These are phyloP conservation scores for Masticophis lateralis DNA, from an alignment of 2,797 vertebrate species.

Conservation along the genomic window DNA sequence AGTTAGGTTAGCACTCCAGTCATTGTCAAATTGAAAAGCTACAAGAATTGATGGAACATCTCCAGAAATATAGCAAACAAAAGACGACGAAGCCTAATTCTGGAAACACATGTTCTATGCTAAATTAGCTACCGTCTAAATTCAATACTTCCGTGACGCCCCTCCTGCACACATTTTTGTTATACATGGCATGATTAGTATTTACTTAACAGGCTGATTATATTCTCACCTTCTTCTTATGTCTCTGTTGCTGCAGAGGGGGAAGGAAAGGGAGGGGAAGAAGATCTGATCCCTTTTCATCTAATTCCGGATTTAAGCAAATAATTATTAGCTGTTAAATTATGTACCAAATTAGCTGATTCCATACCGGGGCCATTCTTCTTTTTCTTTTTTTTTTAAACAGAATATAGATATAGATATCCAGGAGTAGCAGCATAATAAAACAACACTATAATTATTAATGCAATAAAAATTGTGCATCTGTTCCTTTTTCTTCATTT, in stretches of 20 bases:
- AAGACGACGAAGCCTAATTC: not conserved
- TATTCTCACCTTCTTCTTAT: constrained; percentile 52
- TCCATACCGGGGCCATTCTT: constrained; percentile 58
- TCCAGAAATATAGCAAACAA: not conserved
- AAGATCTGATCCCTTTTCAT: constrained; percentile 58
- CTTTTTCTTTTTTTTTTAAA: constrained; percentile 42
- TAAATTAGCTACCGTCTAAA: not conserved
- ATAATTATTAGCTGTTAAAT: constrained; percentile 64
- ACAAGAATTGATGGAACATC: not conserved
- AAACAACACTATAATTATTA: constrained; percentile 65
- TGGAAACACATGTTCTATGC: not conserved
- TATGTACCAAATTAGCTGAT: constrained; percentile 67
- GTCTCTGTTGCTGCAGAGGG: constrained; percentile 43
- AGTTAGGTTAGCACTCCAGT: not conserved
- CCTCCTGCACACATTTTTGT: not conserved
- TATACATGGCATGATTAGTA: not conserved
- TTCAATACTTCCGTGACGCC: not conserved
- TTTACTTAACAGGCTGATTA: constrained; percentile 49
- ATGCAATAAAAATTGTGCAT: constrained; percentile 62
- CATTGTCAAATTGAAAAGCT: not conserved
- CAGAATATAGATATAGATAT: constrained; percentile 50
- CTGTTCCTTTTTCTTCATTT: constrained; percentile 23
- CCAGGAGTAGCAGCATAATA: constrained; percentile 59
- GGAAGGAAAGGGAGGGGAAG: constrained; percentile 43
- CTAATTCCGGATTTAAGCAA: constrained; percentile 69